phyloP scores from a whole-genome alignment of 2,797 vertebrate genomes.

The Malurus splendens region DNA sequence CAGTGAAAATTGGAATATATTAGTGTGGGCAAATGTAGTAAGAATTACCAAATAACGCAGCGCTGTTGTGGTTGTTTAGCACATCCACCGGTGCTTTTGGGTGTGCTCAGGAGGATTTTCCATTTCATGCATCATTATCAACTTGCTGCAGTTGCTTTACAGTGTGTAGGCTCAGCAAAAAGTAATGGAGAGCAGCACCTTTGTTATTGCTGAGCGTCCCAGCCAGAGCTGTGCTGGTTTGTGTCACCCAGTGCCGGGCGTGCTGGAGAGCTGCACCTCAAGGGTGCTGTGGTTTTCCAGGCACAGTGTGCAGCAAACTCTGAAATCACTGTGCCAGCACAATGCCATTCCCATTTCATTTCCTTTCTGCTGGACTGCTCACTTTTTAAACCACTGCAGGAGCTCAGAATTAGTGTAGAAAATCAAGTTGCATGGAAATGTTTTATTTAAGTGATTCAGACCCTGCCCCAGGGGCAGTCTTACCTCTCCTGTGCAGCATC shows the following conservation, averaged over 20 bases:
- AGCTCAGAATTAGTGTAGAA: not conserved
- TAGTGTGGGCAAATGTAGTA: not conserved
- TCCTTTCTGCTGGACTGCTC: not conserved
- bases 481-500: not conserved
- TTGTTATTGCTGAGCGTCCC: not conserved
- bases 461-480: not conserved
- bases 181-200: not conserved
- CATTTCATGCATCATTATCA: slow-evolving; percentile 39
- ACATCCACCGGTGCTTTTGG: not conserved
- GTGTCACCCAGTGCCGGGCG: not conserved
- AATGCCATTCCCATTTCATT: not conserved
- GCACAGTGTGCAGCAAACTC: not conserved
- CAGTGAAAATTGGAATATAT: not conserved
- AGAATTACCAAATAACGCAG: not conserved
- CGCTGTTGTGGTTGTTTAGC: not conserved
- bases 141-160: not conserved
- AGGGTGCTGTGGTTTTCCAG: not conserved
- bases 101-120: slow-evolving; percentile 6
- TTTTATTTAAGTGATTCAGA: not conserved
- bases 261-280: not conserved
- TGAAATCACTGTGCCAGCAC: not conserved
- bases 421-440: not conserved
- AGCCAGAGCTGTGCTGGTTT: not conserved
- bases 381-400: not conserved
- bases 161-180: slow-evolving; percentile 38